A percentile compares a stretch with the other conserved stretches of the same genome.
These are phyloP conservation scores for Agrochola macilenta DNA, from an alignment of 2,888 invertebrate genomes.

Conservation along the genomic window DNA sequence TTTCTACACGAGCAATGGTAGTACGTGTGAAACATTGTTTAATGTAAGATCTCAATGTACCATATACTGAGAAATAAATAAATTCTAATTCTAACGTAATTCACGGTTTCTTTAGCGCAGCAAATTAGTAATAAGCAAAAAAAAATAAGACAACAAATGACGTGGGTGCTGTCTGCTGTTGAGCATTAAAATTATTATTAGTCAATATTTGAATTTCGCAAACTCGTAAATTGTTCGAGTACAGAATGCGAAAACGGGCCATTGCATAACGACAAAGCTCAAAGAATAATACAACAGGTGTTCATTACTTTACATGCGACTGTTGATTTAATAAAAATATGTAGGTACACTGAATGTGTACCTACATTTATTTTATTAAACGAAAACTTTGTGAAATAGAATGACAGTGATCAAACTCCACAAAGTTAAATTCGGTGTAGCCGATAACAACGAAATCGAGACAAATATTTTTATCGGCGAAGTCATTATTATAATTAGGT, in stretches of 20 bases:
- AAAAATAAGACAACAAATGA: slow-evolving; percentile 45
- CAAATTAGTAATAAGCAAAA: slow-evolving; percentile 71
- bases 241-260: slow-evolving; percentile 40
- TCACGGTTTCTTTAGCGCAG: slow-evolving; percentile 68
- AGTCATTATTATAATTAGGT: background rate
- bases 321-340: slow-evolving; percentile 48
- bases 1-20: no score
- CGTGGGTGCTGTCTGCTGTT: slow-evolving; percentile 18
- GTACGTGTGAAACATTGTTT: no score
- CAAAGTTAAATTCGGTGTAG: background rate
- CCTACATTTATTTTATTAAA: background rate
- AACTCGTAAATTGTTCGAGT: slow-evolving; percentile 40
- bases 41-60: no score
- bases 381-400: slow-evolving; percentile 29
- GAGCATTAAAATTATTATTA: slow-evolving; percentile 39
- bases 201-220: slow-evolving; percentile 37
- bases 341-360: slow-evolving; percentile 27
- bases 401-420: slow-evolving; percentile 15
- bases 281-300: slow-evolving; percentile 66
- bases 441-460: background rate
- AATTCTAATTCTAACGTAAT: no score
- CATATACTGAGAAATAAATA: no score
- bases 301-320: slow-evolving; percentile 57
- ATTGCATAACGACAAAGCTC: slow-evolving; percentile 42
- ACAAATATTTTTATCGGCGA: background rate